Conservation (phyloP, 2,797 vertebrate genomes). For the Chiroxiphia lanceolata region DNA sequence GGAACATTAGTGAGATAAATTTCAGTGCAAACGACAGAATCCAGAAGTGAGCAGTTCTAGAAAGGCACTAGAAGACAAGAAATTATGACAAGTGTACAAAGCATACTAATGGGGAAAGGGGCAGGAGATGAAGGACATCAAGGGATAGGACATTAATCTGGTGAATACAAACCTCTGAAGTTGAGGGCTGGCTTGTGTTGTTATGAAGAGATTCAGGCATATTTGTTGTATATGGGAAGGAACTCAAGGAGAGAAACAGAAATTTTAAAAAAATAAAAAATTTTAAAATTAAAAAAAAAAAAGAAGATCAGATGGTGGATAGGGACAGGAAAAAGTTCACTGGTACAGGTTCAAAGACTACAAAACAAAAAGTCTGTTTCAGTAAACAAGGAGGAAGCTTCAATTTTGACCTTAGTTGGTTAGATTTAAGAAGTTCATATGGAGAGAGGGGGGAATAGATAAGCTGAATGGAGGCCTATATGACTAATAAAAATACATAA, state of each 20-base stretch:
- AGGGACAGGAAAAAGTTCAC: neutral
- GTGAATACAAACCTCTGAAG: neutral
- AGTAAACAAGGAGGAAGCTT: neutral
- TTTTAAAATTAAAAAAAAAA: neutral
- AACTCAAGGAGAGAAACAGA: neutral
- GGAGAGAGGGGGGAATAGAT: neutral
- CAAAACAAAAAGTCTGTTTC: neutral
- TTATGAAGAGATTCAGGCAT: neutral
- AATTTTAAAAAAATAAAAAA: neutral
- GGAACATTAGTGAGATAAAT: conserved; percentile 41
- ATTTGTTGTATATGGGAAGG: neutral
- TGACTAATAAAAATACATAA: neutral
- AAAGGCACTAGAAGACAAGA: neutral
- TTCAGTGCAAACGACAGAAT: conserved; percentile 31
- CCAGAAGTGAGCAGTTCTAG: conserved; percentile 33
- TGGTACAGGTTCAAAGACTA: neutral
- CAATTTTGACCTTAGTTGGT: neutral
- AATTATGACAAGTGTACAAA: neutral
- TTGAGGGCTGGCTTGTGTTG: neutral
- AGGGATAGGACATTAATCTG: neutral
- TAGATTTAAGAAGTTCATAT: neutral
- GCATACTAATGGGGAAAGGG: neutral
- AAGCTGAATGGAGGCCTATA: neutral
- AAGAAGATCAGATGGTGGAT: neutral
- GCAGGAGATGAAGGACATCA: neutral